Base-by-base conservation (phyloP, 2,113 vertebrate species). In the Phodopus roborovskii region DNA sequence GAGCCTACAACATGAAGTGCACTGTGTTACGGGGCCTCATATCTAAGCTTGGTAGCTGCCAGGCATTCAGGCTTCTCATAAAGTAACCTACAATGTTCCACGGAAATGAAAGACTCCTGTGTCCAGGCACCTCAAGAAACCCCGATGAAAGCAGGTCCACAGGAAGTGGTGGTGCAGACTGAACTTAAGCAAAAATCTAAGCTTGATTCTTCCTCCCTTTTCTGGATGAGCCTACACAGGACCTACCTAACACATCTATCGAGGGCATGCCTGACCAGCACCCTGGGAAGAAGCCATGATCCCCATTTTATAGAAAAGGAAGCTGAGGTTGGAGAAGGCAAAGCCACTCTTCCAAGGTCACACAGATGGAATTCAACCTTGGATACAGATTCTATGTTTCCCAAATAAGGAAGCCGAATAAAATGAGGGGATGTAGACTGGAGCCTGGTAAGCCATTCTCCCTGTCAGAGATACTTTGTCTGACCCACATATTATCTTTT, bases 271-370 rank as follows among this genome's bases (percentile, higher is more conserved):
- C 8, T 58, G 26, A 78, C 30, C 85, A 74, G 85, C 12, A 83
- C 68, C 78, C 94, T 45, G 48, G 33, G 26, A 95, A 68, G 68
- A 96, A 91, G 78, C 78, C 85, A 64, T 64, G 45, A 86, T 83
- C 68, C 81, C 74, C 48, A 90, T 79, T 94, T 96, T 75, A 84
- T 20, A 96, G 48, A 88, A 79, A 93, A 96, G 68, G 73, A 93
- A 88, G 68, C 83, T 17, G 28, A 95, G 56, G 79, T 79, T 95
- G 48, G 50, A 33, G 64, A 93, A 66, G 56, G 42, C 77, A 19
- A 84, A 94, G 92, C 45, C 53, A 36, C 45, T 83, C 36, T 93
- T 68, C 73, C 56, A 87, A 89, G 56, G 86, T 93, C 83, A 92
- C 24, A 64, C 86, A 92, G 78, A 75, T 81, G 87, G 82, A 95